Evolutionary conservation across 2,113 vertebrate genomes (phyloP), one percentile per base, ranked within the genome.

Genomic region (Eubucco bourcierii): DNA sequence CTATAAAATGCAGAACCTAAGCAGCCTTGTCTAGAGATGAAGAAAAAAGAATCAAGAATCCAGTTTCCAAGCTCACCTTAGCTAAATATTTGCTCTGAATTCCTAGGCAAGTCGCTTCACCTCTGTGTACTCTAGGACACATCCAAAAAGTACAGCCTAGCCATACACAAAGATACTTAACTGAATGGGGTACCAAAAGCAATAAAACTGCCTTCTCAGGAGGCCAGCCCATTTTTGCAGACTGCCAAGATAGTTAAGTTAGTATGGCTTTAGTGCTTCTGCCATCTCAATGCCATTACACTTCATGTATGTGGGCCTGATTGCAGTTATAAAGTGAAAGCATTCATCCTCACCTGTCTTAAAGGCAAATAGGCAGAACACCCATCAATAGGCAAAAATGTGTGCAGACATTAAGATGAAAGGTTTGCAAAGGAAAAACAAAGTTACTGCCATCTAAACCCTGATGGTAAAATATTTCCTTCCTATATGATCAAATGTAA

Each of bases 1-100:
- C 21, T 59, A 70, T 50, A 84, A 95, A 87, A 87, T 73, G 25
- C 56, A 90, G 55, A 86, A 95, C 39, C 37, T 80, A 83, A 21
- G 39, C 74, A 88, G n/a, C 27, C 20, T 88, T 64, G 6, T 61
- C 50, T 72, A 65, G 39, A 33, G 19, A 39, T 79, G 56, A 88
- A 52, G 58, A 80, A 74, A 70, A 18, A 59, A 59, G 50, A 10
- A 78, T 15, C 6, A 84, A 60, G 63, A 84, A 85, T 55, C 20
- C 8, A 34, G 27, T 75, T 95, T 88, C 39, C 27, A 80, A 80
- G 24, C 37, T 16, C 34, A 70, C 21, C 4, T 66, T 24, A 84
- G 41, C 59, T 88, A n/a, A 74, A 87, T 25, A n/a, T 87, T 82
- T 83, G 18, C 19, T 80, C 5, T 52, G 23, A 33, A 27, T 41